Percentiles rank a stretch among this genome's conserved stretches.
phyloP scores from a whole-genome alignment of 2,797 vertebrate species.

The Poecilia gillii region DNA sequence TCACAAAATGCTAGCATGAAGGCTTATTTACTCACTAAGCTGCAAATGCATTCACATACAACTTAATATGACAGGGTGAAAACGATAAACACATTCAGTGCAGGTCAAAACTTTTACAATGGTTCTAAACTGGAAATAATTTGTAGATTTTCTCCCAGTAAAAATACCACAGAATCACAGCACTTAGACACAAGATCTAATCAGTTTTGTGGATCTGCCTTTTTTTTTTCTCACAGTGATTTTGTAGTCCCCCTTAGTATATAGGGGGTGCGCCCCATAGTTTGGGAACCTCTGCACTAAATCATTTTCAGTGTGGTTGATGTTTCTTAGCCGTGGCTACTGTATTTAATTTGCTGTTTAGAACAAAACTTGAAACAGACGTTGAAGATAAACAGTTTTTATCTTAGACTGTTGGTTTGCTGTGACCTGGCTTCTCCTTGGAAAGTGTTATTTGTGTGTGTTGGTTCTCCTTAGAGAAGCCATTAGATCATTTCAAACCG shows the following conservation, averaged over 20 bases:
- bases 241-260: too few relatives aligned
- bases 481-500: conserved; percentile 2
- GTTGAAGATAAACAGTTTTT: background rate
- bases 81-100: conserved; percentile 4
- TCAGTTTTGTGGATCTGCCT: too few relatives aligned
- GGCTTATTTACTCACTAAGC: conserved; percentile 15
- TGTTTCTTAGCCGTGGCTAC: background rate
- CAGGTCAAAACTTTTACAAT: background rate
- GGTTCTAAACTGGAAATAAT: background rate
- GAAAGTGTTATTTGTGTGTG: background rate
- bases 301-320: background rate
- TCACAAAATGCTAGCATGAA: conserved; percentile 1
- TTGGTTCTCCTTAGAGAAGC: background rate
- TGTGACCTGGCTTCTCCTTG: background rate
- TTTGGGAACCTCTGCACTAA: background rate
- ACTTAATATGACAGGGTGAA: conserved; percentile 1
- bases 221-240: too few relatives aligned
- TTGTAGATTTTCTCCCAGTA: background rate
- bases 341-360: background rate
- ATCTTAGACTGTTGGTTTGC: background rate
- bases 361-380: background rate
- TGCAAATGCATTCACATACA: background rate
- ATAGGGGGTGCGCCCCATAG: too few relatives aligned
- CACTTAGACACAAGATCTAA: background rate
- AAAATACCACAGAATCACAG: background rate